Base-by-base conservation (phyloP, 2,888 invertebrate species). In the Mylabris sibirica region DNA sequence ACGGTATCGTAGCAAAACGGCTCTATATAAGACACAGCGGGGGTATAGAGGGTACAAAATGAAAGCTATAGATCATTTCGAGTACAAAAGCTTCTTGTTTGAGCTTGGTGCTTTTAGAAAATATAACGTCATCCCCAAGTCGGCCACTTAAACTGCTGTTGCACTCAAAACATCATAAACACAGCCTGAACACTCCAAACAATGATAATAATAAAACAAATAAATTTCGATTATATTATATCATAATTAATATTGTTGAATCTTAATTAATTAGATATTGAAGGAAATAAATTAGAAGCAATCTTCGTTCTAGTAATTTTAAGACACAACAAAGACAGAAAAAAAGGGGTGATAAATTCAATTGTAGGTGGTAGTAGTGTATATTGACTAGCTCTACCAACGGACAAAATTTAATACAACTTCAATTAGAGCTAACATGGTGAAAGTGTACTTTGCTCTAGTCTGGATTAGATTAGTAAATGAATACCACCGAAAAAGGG, bases 1-100 rank as follows among this genome's bases (percentile, higher is more conserved):
- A 74, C 77, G 77, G 78, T 78, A 77, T 77, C 74, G 73, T 72
- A 70, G 72, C 64, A 67, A 70, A 74, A 71, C 63, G 35, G 62
- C 59, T 60, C 49, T 60, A 63, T 67, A 66, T 71, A 66, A 71
- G 67, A 62, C 71, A 59, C 72, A 65, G 71, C 68, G 69, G 72
- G 64, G 68, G 71, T 68, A 67, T 75, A 76, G 75, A 76, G 76
- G 75, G 77, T 69, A 73, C 75, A 72, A 82, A 82, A 83, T 83
- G 82, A 82, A 82, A 75, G 78, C 80, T 72, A 82, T 83, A 82
- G 76, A 82, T 83, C 83, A 83, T 83, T 81, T 80, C 76, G 75
- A 77, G 78, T 77, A 82, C 81, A 82, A 82, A 82, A 79, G 80
- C 77, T 74, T 60, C 69, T 69, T 66, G 69, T 69, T 66, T 63